Conservation (phyloP, 2,888 invertebrate genomes). For the Tachina lurida region DNA sequence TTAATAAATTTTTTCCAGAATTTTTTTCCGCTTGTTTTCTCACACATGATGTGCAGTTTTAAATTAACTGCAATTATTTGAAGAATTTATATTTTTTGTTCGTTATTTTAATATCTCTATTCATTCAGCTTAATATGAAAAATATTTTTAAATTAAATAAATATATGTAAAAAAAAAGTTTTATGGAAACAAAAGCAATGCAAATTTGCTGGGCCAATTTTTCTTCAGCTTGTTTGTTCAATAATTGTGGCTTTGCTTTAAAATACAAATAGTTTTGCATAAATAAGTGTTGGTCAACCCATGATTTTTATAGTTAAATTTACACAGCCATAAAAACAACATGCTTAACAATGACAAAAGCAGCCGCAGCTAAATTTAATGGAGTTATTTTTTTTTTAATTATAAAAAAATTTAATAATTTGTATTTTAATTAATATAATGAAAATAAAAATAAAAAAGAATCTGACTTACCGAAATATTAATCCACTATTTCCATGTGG, state of each 20-base stretch:
- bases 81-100: slow-evolving; percentile 20
- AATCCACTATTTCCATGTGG: too few species aligned
- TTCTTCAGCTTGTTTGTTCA: not conserved
- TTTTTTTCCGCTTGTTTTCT: not conserved
- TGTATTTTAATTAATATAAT: not conserved
- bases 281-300: slow-evolving; percentile 58
- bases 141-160: slow-evolving; percentile 42
- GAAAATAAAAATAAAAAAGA: too few species aligned
- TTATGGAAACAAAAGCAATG: not conserved
- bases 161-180: slow-evolving; percentile 30
- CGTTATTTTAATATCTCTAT: slow-evolving; percentile 23
- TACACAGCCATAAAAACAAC: slow-evolving; percentile 55
- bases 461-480: too few species aligned
- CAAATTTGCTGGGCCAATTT: not conserved
- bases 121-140: slow-evolving; percentile 28
- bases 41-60: not conserved
- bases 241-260: slow-evolving; percentile 58
- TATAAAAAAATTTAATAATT: slow-evolving; percentile 37
- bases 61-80: slow-evolving; percentile 49
- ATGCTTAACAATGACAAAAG: slow-evolving; percentile 26
- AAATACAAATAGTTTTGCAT: slow-evolving; percentile 65
- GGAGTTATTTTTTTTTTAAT: not conserved
- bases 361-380: slow-evolving; percentile 24
- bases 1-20: not conserved
- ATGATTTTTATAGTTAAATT: slow-evolving; percentile 48